Base-by-base conservation (phyloP, 2,888 invertebrate genomes). In the Cactoblastis cactorum region DNA sequence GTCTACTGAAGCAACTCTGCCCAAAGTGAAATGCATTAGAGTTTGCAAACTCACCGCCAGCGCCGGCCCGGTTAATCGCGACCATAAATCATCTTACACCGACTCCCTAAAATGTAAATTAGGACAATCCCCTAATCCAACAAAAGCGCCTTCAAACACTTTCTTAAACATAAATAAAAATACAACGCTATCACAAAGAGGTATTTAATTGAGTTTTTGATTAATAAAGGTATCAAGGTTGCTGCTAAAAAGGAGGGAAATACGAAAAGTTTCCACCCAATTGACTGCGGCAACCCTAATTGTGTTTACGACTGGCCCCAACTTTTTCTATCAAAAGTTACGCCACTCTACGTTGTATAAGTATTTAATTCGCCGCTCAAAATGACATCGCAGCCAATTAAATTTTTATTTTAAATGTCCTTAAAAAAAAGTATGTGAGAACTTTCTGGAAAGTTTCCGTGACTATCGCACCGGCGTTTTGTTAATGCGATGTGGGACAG, bases 271-370 rank as follows among this genome's bases (percentile, higher is more conserved):
- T 77, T 56, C 59, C 55, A 63, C 63, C 62, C 72, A 71, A 82
- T 84, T 70, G 77, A 69, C 71, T 69, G 49, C 41, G 15, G 38
- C 58, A 57, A 59, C 60, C 74, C 71, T 85, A 83, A 85, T 84
- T 81, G 77, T 83, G 80, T 85, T 86, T 83, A 84, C 79, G 82
- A 77, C 67, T 68, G 64, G 62, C 62, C 63, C 51, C 62, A 87
- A 86, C 85, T 86, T 87, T 86, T 87, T 85, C 84, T 82, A 85
- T 84, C 83, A 78, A 83, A 82, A 83, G 77, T 84, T 85, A 66
- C 67, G 65, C 59, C 62, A 65, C 69, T 71, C 67, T 67, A 68
- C 63, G 69, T 71, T 76, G 75, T 75, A 71, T 78, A 78, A 79
- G 79, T 80, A 80, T 84, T 84, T 83, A 84, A 84, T 83, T 80